Evolutionary conservation across 1,140 invertebrate species (phyloP).

Genomic region (Drosophila prosaltans): DNA sequence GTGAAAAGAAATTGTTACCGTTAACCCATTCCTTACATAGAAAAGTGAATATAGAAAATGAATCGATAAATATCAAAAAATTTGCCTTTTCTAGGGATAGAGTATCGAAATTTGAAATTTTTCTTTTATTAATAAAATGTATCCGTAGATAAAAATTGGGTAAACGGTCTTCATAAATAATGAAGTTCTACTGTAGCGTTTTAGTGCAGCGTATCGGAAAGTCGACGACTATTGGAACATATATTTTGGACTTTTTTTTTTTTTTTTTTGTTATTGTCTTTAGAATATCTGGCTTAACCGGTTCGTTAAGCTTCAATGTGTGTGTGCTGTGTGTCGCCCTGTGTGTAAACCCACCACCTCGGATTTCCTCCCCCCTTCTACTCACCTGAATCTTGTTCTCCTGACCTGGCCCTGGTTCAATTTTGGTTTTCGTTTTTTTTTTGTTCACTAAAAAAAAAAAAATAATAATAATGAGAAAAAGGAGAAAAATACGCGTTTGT

Average conservation of each 20-base stretch:
- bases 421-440: neutral
- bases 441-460: constrained; percentile 55
- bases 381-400: neutral
- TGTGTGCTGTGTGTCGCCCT: constrained; percentile 29
- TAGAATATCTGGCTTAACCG: constrained; percentile 69
- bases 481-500: too few relatives aligned
- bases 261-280: constrained; percentile 22
- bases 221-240: neutral
- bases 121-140: too few relatives aligned
- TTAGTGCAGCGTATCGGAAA: neutral
- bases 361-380: neutral
- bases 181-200: too few relatives aligned
- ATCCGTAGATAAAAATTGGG: too few relatives aligned
- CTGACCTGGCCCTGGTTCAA: constrained; percentile 1
- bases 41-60: too few relatives aligned
- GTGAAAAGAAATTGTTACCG: too few relatives aligned
- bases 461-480: constrained; percentile 23
- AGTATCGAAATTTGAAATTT: too few relatives aligned
- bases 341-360: neutral
- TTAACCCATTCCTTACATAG: too few relatives aligned
- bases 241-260: constrained; percentile 8
- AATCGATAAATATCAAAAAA: too few relatives aligned
- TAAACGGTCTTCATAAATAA: too few relatives aligned
- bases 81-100: too few relatives aligned
- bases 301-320: constrained; percentile 31